Evolutionary conservation across 64 coral and sea anemone species (phyloP).

Genomic region (Cladopsammia gracilis): DNA sequence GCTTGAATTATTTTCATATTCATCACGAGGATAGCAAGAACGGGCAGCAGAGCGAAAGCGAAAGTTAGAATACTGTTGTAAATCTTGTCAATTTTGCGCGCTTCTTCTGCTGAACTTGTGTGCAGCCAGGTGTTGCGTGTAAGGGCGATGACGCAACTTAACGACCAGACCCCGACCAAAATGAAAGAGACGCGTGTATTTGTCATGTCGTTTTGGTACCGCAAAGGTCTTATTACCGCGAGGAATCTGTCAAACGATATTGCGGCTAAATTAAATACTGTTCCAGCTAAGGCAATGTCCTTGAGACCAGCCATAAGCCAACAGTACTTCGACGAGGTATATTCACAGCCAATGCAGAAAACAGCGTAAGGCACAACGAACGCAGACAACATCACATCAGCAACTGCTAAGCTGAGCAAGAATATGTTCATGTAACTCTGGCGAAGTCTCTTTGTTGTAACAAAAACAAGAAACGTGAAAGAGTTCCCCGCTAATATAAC

Average conservation of each 20-base stretch:
- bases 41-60: neutral
- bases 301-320: conserved; percentile 27
- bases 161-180: conserved; percentile 35
- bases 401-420: conserved; percentile 45
- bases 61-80: neutral
- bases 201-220: conserved; percentile 37
- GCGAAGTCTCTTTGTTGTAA: conserved; percentile 36
- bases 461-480: conserved; percentile 47
- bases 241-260: conserved; percentile 62
- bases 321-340: neutral
- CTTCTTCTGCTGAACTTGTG: neutral
- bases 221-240: conserved; percentile 65
- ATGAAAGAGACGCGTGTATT: conserved; percentile 19
- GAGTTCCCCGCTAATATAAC: conserved; percentile 43
- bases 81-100: conserved; percentile 3
- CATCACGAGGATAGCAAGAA: neutral
- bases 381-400: conserved; percentile 53
- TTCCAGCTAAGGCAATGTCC: conserved; percentile 37
- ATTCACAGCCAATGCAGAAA: conserved; percentile 24
- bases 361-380: conserved; percentile 44
- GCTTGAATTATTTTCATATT: conserved; percentile 11
- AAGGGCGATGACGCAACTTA: neutral
- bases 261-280: conserved; percentile 47
- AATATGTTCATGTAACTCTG: conserved; percentile 72
- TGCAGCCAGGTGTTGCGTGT: conserved; percentile 11